A percentile compares a stretch with the other conserved stretches of the same genome.
These are phyloP conservation scores for Folsomia candida DNA, from an alignment of 2,888 invertebrate genomes.

Conservation along the genomic window DNA sequence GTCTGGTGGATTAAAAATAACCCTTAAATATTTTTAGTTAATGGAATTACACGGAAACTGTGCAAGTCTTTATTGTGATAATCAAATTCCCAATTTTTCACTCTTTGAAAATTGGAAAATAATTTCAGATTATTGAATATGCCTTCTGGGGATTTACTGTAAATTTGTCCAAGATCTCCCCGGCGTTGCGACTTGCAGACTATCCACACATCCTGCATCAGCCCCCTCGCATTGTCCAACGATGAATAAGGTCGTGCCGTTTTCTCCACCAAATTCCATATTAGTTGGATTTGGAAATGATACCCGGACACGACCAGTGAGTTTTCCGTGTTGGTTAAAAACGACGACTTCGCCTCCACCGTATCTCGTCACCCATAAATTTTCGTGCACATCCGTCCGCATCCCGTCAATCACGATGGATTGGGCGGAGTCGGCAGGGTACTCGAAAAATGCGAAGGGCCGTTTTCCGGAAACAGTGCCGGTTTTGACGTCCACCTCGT, in stretches of 20 bases:
- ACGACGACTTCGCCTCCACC: slow-evolving; percentile 37
- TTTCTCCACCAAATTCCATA: slow-evolving; percentile 38
- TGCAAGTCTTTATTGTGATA: no score
- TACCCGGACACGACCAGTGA: slow-evolving; percentile 33
- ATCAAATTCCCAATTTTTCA: no score
- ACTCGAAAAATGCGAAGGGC: slow-evolving; percentile 39
- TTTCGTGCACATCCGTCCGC: slow-evolving; percentile 34
- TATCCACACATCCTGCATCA: slow-evolving; percentile 39
- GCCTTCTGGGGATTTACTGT: no score
- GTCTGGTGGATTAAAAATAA: no score
- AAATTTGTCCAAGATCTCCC: slow-evolving; percentile 38
- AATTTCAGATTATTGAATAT: no score
- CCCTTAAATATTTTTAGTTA: no score
- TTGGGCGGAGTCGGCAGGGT: slow-evolving; percentile 21
- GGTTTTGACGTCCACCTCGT: slow-evolving; percentile 23
- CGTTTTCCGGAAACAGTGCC: slow-evolving; percentile 34
- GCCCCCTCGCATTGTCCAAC: slow-evolving; percentile 35
- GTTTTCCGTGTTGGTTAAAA: slow-evolving; percentile 24
- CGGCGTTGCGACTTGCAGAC: slow-evolving; percentile 26
- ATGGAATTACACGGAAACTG: no score
- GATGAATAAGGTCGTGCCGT: slow-evolving; percentile 33
- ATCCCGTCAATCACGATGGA: slow-evolving; percentile 40
- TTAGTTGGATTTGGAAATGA: slow-evolving; percentile 44
- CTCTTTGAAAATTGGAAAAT: no score
- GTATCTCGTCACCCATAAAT: slow-evolving; percentile 39